Evolutionary conservation across 2,113 vertebrate genomes (phyloP).

Genomic region (Sceloporus tristichus): DNA sequence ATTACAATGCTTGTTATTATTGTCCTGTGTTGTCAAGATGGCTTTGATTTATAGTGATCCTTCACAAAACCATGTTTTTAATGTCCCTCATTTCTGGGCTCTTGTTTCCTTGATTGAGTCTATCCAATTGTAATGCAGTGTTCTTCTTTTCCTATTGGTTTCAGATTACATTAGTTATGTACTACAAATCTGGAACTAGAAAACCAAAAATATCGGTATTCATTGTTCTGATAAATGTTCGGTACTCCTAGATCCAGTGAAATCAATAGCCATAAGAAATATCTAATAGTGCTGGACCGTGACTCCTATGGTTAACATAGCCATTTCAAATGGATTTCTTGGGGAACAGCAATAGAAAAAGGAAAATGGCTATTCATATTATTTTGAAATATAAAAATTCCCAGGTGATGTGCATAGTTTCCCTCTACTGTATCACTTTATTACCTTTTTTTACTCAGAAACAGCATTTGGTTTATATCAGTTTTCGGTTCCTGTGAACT

Average conservation of each 20-base stretch:
- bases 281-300: neutral
- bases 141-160: too few species aligned
- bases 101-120: too few species aligned
- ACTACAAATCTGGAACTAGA: neutral
- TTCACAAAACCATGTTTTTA: too few species aligned
- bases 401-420: neutral
- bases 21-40: too few species aligned
- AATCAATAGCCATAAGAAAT: neutral
- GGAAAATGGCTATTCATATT: neutral
- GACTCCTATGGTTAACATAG: neutral
- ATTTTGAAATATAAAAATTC: conserved; percentile 18
- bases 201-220: neutral
- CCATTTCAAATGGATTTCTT: neutral
- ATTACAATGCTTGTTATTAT: neutral
- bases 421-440: neutral
- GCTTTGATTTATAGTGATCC: too few species aligned
- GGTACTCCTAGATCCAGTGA: neutral
- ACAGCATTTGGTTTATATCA: neutral
- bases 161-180: neutral
- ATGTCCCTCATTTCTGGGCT: too few species aligned
- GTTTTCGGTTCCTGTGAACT: neutral
- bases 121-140: too few species aligned
- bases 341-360: neutral
- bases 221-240: neutral
- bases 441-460: conserved; percentile 10